Evolutionary conservation across 2,113 vertebrate genomes (phyloP), one percentile per base, ranked within the genome.

Genomic region (Salvelinus namaycush): DNA sequence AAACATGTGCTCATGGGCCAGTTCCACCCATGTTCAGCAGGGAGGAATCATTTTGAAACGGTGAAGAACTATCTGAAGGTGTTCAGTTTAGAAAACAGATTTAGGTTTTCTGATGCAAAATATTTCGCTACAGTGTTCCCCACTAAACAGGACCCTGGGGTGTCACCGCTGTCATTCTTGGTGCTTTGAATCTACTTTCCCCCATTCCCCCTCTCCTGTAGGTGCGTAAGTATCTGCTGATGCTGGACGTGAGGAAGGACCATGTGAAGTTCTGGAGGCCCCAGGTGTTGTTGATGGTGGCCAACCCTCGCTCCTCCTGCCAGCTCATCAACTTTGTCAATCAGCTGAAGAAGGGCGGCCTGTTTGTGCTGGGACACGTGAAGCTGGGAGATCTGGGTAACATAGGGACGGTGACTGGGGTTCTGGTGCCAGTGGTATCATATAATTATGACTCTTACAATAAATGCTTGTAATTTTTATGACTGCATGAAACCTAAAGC

Each of bases 251-350:
- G 57, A 91, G 95, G 74, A 95, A 95, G 29, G 95, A 95, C 69
- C 95, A 95, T 0, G 95, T 95, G 76, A 95, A 95, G 87, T 95
- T 95, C 89, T 95, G 95, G 95, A 85, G 95, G 84, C 95, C 95
- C 0, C 95, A 95, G 88, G 92, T 95, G 48, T 68, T 95, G 79
- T 78, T 95, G 24, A 94, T 95, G 93, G 95, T 95, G 74, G 87
- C 94, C 64, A 95, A 95, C 83, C 94, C 95, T 1, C 93, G 95
- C 26, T 93, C 94, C 0, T 93, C 93, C 75, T 92, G 91, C 73
- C 93, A 94, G 81, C 93, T 95, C 80, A 95, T 95, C 83, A 87
- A 91, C 81, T 95, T 95, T 57, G 90, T 94, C 75, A 95, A 95
- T 87, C 93, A 95, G 90, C 79, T 95, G 74, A 95, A 95, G 88